These are phyloP conservation scores for Lottia scabra DNA, from an alignment of 2,888 invertebrate genomes.

Conservation along the genomic window DNA sequence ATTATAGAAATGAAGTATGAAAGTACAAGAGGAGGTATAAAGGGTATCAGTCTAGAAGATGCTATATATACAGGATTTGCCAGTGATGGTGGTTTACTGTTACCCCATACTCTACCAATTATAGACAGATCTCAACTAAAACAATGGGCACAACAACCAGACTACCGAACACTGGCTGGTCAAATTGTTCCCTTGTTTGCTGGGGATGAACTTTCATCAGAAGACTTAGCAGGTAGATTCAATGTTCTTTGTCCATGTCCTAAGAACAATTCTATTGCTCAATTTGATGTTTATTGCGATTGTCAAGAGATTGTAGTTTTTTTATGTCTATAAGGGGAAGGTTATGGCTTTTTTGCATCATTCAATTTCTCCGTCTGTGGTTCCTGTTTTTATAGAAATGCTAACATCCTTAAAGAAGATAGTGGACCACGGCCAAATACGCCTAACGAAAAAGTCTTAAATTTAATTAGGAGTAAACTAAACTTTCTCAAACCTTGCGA, in stretches of 20 bases:
- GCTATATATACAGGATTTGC: slow-evolving; percentile 68
- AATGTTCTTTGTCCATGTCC: neutral
- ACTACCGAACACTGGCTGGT: slow-evolving; percentile 66
- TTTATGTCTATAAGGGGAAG: no score
- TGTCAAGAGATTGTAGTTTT: no score
- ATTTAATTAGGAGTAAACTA: no score
- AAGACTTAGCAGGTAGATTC: slow-evolving; percentile 56
- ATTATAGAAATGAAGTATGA: slow-evolving; percentile 57
- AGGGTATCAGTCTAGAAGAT: slow-evolving; percentile 58
- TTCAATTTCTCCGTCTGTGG: no score
- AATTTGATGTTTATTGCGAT: no score
- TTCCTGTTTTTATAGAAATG: no score
- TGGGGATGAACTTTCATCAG: slow-evolving; percentile 66
- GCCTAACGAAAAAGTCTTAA: no score
- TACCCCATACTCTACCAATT: slow-evolving; percentile 67
- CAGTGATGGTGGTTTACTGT: slow-evolving; percentile 69
- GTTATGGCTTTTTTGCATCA: no score
- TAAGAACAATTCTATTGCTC: no score
- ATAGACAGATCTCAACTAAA: slow-evolving; percentile 49
- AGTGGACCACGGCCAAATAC: no score
- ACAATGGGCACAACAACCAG: slow-evolving; percentile 58
- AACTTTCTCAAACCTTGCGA: no score
- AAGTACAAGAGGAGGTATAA: slow-evolving; percentile 65
- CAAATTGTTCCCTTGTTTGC: slow-evolving; percentile 67
- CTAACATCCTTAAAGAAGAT: no score